phyloP scores from a whole-genome alignment of 2,797 vertebrate genomes.

The Amazona finschi region DNA sequence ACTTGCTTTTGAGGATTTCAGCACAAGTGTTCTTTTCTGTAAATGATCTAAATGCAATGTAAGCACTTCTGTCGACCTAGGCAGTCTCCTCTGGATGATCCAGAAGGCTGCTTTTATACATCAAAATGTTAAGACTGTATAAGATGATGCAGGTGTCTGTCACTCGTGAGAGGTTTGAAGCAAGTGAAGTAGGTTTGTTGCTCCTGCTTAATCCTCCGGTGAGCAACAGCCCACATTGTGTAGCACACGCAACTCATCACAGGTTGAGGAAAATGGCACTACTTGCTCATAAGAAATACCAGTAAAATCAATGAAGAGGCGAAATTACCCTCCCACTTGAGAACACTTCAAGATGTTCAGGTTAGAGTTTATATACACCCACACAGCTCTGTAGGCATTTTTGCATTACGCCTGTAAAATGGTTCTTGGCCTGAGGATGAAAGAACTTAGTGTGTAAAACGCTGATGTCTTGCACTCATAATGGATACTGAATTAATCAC shows the following conservation, averaged over 20 bases:
- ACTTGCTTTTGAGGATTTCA: constrained; percentile 16
- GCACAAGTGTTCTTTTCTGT: background rate
- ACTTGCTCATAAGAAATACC: constrained; percentile 47
- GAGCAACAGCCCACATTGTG: constrained; percentile 31
- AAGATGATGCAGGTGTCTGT: constrained; percentile 7
- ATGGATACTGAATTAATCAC: constrained; percentile 27
- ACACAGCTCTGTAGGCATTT: background rate
- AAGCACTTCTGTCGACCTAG: background rate
- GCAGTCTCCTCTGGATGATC: constrained; percentile 7
- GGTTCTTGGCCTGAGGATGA: constrained; percentile 6
- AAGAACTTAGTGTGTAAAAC: constrained; percentile 15
- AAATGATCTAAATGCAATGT: background rate
- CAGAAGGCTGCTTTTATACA: background rate
- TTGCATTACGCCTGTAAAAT: constrained; percentile 21
- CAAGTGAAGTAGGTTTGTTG: constrained; percentile 44
- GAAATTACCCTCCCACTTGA: constrained; percentile 29
- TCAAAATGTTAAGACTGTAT: background rate
- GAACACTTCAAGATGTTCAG: constrained; percentile 39
- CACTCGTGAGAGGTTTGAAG: constrained; percentile 12
- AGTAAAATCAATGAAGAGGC: constrained; percentile 47
- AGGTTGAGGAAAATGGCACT: constrained; percentile 16
- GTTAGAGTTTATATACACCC: constrained; percentile 49
- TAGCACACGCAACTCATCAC: constrained; percentile 8
- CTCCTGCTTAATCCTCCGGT: constrained; percentile 52
- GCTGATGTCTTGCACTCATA: constrained; percentile 7